Evolutionary conservation across 2,113 vertebrate species (phyloP), one percentile per base, ranked within the genome.

Genomic region (Lophochroa leadbeateri): DNA sequence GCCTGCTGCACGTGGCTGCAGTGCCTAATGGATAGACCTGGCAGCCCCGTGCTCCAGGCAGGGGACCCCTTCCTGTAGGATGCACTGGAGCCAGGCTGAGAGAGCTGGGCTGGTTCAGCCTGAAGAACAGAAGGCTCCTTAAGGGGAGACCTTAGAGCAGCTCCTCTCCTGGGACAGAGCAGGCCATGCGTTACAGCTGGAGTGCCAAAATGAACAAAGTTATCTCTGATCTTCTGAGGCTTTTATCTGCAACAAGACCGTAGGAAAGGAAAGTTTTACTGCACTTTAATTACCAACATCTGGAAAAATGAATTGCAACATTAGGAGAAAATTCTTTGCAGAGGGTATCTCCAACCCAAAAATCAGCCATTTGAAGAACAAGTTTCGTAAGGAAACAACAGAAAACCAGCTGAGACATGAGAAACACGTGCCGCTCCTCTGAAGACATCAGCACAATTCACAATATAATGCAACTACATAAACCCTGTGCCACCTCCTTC

Each of bases 211-310:
- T 8, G 43, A 90, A 72, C 44, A 46, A 23, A 81, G 70, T 68
- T 53, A 60, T 57, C 68, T 88, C 50, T n/a, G 39, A 69, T 88
- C 63, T 93, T 90, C 75, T 0, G 13, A 83, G 71, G 65, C 47
- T 85, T 29, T 76, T 72, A 82, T 77, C 88, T 90, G 76, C 85
- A 76, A 80, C 19, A 15, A 77, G 63, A 25, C 49, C 5, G 0
- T 46, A 46, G 7, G 70, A 95, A 89, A 95, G 55, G 46, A n/a
- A 57, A 69, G 44, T 82, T 82, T 82, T 43, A 68, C 67, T 83
- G 64, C 63, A n/a, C 43, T 61, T 92, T 92, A 88, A 95, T 92
- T 76, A 88, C 71, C 49, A 65, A 83, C 94, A 95, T 82, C 95
- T 96, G 92, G 53, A 86, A 60, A 86, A 90, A 77, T 0, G 0